These are phyloP conservation scores for Erethizon dorsatum DNA, from an alignment of 2,797 vertebrate genomes.

Conservation along the genomic window DNA sequence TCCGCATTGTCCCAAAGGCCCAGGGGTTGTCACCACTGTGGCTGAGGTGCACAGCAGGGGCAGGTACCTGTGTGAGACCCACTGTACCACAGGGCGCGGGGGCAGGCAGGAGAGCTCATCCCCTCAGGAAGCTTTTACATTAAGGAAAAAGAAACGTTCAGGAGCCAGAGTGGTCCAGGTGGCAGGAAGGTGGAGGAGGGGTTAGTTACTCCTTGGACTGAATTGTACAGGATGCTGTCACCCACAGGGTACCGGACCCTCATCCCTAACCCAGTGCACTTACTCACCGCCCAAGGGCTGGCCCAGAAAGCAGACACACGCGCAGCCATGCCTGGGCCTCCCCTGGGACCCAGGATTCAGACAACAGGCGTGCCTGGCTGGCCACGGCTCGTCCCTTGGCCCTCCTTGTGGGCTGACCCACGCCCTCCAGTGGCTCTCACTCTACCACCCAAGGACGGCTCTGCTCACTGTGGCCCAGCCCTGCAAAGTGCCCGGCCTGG, in stretches of 20 bases:
- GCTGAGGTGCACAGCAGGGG: too few relatives aligned
- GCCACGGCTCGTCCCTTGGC: background rate
- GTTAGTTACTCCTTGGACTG: background rate
- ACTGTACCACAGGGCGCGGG: background rate
- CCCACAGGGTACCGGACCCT: background rate
- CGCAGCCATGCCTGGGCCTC: background rate
- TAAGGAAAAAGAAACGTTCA: background rate
- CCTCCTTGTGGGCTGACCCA: background rate
- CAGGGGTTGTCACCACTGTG: rapidly evolving
- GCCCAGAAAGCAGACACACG: background rate
- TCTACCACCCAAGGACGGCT: background rate
- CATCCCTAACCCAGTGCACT: background rate
- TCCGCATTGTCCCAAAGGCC: too few relatives aligned
- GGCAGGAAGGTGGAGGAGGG: background rate
- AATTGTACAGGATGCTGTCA: background rate
- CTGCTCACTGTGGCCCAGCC: background rate
- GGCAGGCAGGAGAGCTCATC: rapidly evolving
- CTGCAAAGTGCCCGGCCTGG: background rate
- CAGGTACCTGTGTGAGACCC: background rate
- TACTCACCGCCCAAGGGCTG: background rate
- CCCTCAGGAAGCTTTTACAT: background rate
- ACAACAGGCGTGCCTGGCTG: too few relatives aligned
- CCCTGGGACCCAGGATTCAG: rapidly evolving
- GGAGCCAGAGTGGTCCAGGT: background rate
- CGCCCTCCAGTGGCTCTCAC: background rate